Conservation (phyloP, 2,888 invertebrate genomes). For the Ichneumon xanthorius region DNA sequence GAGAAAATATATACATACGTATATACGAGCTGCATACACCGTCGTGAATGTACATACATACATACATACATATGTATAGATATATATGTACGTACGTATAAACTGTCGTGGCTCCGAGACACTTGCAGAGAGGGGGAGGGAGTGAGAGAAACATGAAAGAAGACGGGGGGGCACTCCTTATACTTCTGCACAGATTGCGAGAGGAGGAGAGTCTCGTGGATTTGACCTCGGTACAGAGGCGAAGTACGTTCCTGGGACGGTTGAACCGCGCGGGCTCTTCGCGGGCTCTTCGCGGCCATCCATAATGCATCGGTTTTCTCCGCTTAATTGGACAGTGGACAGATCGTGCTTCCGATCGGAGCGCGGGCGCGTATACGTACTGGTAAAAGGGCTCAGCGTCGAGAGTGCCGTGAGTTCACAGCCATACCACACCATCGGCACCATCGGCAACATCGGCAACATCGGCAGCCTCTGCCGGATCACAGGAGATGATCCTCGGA, state of each 20-base stretch:
- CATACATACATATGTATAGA: slow-evolving; percentile 13
- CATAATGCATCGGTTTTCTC: slow-evolving; percentile 77
- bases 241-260: slow-evolving; percentile 53
- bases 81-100: slow-evolving; percentile 18
- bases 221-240: slow-evolving; percentile 67
- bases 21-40: background rate
- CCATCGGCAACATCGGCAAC: slow-evolving; percentile 13
- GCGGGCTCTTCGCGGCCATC: slow-evolving; percentile 69
- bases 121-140: slow-evolving; percentile 19
- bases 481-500: slow-evolving; percentile 13
- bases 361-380: slow-evolving; percentile 30
- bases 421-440: slow-evolving; percentile 33
- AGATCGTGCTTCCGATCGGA: slow-evolving; percentile 67
- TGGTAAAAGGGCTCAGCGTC: slow-evolving; percentile 26
- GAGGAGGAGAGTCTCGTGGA: slow-evolving; percentile 26
- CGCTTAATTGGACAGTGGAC: slow-evolving; percentile 78
- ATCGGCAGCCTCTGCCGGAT: slow-evolving; percentile 18
- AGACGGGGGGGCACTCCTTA: slow-evolving; percentile 17
- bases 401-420: slow-evolving; percentile 37
- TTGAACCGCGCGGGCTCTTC: slow-evolving; percentile 44
- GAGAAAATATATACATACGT: slow-evolving; percentile 43
- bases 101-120: slow-evolving; percentile 43
- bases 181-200: slow-evolving; percentile 49
- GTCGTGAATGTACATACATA: slow-evolving; percentile 2
- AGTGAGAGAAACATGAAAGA: slow-evolving; percentile 35